Conservation (phyloP, 2,888 invertebrate species). For the Steinernema scapterisci region DNA sequence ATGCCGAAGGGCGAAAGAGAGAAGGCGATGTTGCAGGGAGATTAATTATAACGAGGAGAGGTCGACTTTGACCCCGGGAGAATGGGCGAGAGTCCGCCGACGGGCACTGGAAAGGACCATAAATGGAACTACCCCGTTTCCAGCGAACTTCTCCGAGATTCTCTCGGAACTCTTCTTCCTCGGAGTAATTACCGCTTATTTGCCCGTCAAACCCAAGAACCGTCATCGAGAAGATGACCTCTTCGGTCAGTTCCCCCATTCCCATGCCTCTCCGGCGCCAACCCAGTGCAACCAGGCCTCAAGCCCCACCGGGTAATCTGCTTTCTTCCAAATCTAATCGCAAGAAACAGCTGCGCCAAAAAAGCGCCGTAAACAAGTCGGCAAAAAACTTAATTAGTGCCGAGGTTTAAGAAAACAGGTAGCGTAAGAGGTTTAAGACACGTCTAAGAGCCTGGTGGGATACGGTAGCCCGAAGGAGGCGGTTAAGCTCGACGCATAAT, state of each 20-base stretch:
- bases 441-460: too few relatives aligned
- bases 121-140: too few relatives aligned
- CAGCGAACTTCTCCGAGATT: too few relatives aligned
- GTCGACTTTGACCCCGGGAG: background rate
- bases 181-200: too few relatives aligned
- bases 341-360: constrained; percentile 7
- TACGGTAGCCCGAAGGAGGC: constrained; percentile 1
- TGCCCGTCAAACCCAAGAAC: too few relatives aligned
- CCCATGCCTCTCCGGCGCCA: too few relatives aligned
- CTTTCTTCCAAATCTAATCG: background rate
- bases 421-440: background rate
- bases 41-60: background rate
- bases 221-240: too few relatives aligned
- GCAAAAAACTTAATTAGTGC: constrained; percentile 13
- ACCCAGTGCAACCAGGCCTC: too few relatives aligned
- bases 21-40: background rate
- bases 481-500: background rate
- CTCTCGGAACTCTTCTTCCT: too few relatives aligned
- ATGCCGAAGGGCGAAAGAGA: background rate
- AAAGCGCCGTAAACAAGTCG: constrained; percentile 1
- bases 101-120: too few relatives aligned
- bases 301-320: background rate
- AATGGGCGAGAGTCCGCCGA: too few relatives aligned
- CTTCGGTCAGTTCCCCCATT: too few relatives aligned
- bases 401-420: background rate